These are phyloP conservation scores for Apamea epomidion DNA, from an alignment of 2,888 invertebrate species.

Conservation along the genomic window DNA sequence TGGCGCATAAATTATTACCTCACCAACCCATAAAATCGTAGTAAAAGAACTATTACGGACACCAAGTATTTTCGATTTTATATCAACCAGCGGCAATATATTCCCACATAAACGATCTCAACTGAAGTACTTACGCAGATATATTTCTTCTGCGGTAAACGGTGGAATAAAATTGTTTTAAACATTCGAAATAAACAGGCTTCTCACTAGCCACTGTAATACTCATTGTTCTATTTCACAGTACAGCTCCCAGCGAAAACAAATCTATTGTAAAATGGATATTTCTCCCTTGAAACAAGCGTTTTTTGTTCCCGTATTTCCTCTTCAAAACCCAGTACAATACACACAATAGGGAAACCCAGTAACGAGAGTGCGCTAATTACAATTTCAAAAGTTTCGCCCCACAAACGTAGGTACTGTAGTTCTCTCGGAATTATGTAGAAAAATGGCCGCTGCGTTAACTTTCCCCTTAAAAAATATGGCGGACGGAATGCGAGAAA, in stretches of 20 bases:
- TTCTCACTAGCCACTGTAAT: conserved; percentile 5
- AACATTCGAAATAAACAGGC: conserved; percentile 33
- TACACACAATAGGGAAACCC: conserved; percentile 44
- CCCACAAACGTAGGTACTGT: conserved; percentile 42
- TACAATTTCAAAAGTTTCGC: conserved; percentile 54
- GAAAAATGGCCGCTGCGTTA: conserved; percentile 44
- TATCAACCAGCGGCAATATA: conserved; percentile 47
- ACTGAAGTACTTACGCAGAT: conserved; percentile 20
- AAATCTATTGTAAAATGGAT: conserved; percentile 53
- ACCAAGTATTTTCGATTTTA: conserved; percentile 50
- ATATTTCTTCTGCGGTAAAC: conserved; percentile 11
- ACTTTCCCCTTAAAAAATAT: conserved; percentile 50
- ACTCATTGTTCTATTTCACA: conserved; percentile 43
- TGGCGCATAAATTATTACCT: conserved; percentile 53
- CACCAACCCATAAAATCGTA: conserved; percentile 56
- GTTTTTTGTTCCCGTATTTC: conserved; percentile 49
- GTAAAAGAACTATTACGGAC: conserved; percentile 59
- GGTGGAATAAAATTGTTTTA: conserved; percentile 5
- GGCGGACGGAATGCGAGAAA: conserved; percentile 43
- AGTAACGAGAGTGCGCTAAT: conserved; percentile 58
- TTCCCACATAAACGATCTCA: conserved; percentile 31
- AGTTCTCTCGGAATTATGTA: conserved; percentile 51
- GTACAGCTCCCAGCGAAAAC: conserved; percentile 26
- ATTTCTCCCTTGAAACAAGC: conserved; percentile 26
- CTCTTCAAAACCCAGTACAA: conserved; percentile 39